A percentile compares a stretch with the other conserved stretches of the same genome.
Evolutionary conservation across 23 tunicate species (phyloP).

Genomic region (Ciona savignyi): DNA sequence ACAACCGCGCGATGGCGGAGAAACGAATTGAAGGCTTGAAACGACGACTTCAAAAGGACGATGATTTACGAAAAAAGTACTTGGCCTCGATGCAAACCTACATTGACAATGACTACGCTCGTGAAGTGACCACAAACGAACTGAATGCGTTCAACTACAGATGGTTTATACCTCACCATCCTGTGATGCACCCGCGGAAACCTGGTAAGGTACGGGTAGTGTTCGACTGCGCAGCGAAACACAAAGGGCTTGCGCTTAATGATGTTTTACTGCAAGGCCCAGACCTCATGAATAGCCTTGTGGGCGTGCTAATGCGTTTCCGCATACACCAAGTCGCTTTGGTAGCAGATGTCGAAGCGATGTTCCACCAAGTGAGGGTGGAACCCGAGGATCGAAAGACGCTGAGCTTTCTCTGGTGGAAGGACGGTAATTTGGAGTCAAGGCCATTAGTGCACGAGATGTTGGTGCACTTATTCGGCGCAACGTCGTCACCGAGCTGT

Average conservation of each 20-base stretch:
- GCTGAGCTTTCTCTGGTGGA: too few species aligned
- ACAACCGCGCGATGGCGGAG: conserved; percentile 6
- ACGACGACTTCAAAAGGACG: conserved; percentile 4
- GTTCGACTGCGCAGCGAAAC: conserved; percentile 14
- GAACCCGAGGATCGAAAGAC: neutral
- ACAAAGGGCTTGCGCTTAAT: conserved; percentile 6
- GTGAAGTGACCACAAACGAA: neutral
- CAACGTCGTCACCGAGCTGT: conserved; percentile 7
- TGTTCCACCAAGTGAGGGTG: conserved; percentile 11
- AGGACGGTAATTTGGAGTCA: too few species aligned
- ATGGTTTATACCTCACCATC: conserved; percentile 15
- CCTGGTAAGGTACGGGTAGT: conserved; percentile 15
- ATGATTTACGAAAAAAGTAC: neutral
- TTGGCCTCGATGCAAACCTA: neutral
- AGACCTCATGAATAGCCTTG: conserved; percentile 5
- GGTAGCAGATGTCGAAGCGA: conserved; percentile 7
- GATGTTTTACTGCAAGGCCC: conserved; percentile 6
- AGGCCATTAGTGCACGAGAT: conserved; percentile 7
- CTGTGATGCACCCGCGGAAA: neutral
- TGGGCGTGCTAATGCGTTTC: conserved; percentile 5
- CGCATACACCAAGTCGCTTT: neutral
- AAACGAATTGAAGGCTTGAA: conserved; percentile 2
- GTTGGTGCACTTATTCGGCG: conserved; percentile 19
- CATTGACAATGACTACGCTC: conserved; percentile 8
- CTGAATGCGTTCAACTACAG: neutral